These are phyloP conservation scores for Tetraneura akinire DNA, from an alignment of 1,140 invertebrate genomes.

Conservation along the genomic window DNA sequence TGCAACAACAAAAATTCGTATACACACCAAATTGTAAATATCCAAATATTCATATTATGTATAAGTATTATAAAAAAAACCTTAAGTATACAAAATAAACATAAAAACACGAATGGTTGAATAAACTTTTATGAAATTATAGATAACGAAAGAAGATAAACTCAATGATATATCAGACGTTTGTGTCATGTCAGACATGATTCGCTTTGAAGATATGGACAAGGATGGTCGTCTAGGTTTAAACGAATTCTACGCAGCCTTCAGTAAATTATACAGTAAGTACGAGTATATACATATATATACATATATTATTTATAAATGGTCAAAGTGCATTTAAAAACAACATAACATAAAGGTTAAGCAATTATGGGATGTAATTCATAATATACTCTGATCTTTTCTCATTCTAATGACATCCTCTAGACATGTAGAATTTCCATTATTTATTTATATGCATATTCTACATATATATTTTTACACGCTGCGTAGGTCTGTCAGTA, in stretches of 20 bases:
- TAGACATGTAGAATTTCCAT: background rate
- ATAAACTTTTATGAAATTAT: constrained; percentile 16
- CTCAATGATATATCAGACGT: constrained; percentile 67
- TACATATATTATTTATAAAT: too few relatives aligned
- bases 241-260: constrained; percentile 76
- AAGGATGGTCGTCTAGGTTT: constrained; percentile 69
- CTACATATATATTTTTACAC: too few relatives aligned
- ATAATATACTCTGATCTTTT: background rate
- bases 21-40: too few relatives aligned
- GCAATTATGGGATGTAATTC: background rate
- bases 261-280: constrained; percentile 76
- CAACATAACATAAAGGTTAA: background rate
- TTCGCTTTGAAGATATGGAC: constrained; percentile 71
- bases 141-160: constrained; percentile 68
- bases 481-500: constrained; percentile 69
- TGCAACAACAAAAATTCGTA: too few relatives aligned
- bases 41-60: too few relatives aligned
- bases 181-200: constrained; percentile 72
- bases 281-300: too few relatives aligned
- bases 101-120: background rate
- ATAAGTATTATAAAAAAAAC: background rate
- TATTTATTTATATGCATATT: background rate
- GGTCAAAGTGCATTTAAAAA: background rate
- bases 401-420: background rate
- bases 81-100: too few relatives aligned